Percentiles rank a stretch among this genome's conserved stretches.
These are phyloP conservation scores for Eurystomus gularis DNA, from an alignment of 2,113 vertebrate species.

Conservation along the genomic window DNA sequence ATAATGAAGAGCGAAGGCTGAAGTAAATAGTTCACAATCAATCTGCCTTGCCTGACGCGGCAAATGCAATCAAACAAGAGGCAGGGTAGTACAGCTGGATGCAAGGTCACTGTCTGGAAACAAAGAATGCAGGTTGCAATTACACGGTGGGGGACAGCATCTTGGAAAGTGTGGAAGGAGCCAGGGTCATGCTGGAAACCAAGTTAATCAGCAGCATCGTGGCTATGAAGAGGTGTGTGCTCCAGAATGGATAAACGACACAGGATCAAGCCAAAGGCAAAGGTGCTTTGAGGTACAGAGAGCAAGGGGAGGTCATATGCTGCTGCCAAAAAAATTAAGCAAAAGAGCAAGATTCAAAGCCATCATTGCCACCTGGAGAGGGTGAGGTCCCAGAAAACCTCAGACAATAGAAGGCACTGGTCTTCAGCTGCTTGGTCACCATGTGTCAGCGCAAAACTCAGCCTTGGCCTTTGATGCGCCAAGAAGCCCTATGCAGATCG, in stretches of 20 bases:
- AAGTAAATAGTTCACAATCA: constrained; percentile 40
- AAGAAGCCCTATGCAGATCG: rapidly evolving
- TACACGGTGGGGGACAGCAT: not conserved
- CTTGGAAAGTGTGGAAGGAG: not conserved
- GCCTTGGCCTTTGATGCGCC: not conserved
- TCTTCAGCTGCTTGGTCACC: not conserved
- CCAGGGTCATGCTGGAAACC: not conserved
- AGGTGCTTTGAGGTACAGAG: not conserved
- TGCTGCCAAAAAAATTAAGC: not conserved
- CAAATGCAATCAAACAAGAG: not conserved
- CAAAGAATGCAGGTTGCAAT: not conserved
- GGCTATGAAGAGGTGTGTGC: not conserved
- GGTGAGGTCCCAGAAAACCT: not conserved
- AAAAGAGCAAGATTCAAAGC: not conserved
- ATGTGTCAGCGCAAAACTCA: not conserved
- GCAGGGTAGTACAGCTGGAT: not conserved
- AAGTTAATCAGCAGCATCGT: rapidly evolving
- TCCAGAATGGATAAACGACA: not conserved
- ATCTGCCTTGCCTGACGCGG: not conserved
- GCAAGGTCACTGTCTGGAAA: constrained; percentile 19
- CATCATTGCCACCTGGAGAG: not conserved
- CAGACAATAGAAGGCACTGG: not conserved
- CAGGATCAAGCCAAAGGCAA: not conserved
- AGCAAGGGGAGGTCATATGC: not conserved
- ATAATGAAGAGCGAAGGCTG: constrained; percentile 53